phyloP scores from a whole-genome alignment of 2,797 vertebrate species.

The Helarctos malayanus region DNA sequence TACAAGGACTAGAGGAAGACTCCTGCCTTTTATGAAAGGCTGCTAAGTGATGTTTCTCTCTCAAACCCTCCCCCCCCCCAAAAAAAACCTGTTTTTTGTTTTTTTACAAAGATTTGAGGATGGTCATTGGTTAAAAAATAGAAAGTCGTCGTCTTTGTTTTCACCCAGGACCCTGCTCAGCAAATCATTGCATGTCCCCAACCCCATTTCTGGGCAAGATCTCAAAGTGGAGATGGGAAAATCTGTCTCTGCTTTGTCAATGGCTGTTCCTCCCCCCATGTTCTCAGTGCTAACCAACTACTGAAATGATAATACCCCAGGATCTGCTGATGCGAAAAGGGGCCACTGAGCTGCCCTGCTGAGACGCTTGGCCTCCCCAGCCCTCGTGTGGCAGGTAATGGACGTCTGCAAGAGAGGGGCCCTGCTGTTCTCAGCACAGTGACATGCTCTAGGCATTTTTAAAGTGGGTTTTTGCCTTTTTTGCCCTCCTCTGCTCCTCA shows the following conservation, averaged over 20 bases:
- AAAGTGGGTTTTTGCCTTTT: not conserved
- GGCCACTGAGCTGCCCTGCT: not conserved
- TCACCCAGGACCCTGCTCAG: not conserved
- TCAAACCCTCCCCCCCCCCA: not conserved
- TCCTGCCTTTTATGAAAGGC: conserved; percentile 29
- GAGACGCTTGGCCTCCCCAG: not conserved
- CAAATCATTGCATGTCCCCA: not conserved
- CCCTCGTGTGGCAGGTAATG: not conserved
- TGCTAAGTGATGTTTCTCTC: not conserved
- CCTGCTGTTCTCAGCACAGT: not conserved
- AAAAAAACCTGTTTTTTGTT: not conserved
- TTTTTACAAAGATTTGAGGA: conserved; percentile 15
- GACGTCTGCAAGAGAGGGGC: not conserved
- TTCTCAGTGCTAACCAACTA: conserved; percentile 10
- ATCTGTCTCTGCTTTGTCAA: conserved; percentile 40
- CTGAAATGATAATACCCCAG: not conserved
- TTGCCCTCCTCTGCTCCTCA: not conserved
- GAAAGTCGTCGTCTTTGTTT: not conserved
- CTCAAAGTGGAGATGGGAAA: conserved; percentile 16
- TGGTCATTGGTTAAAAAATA: conserved; percentile 57
- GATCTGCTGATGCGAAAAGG: not conserved
- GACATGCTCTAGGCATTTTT: not conserved
- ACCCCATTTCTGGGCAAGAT: conserved; percentile 23
- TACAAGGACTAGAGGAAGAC: not conserved
- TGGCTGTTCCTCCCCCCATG: not conserved